phyloP scores from a whole-genome alignment of 2,888 invertebrate genomes.

The Trichogramma evanescens region DNA sequence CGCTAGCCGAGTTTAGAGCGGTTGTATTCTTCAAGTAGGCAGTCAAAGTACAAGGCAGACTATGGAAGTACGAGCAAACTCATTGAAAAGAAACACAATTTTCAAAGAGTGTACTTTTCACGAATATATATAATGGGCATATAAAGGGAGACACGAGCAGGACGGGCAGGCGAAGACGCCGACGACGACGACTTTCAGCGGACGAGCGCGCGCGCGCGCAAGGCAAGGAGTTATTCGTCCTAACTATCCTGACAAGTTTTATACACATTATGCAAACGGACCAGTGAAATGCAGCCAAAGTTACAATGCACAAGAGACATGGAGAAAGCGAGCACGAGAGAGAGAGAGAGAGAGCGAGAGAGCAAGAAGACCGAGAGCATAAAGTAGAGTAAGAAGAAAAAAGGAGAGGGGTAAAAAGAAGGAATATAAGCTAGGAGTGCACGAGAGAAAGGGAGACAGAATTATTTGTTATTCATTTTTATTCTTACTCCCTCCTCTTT shows the following conservation, averaged over 20 bases:
- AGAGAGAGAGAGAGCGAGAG: slow-evolving; percentile 2
- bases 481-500: not conserved
- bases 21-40: slow-evolving; percentile 6
- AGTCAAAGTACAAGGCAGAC: not conserved
- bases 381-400: slow-evolving; percentile 3
- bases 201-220: too few species aligned
- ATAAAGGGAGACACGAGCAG: too few species aligned
- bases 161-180: too few species aligned
- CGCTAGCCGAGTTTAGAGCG: not conserved
- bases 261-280: slow-evolving; percentile 20
- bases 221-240: slow-evolving; percentile 5
- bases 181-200: too few species aligned
- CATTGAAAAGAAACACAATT: slow-evolving; percentile 23
- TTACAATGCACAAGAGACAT: slow-evolving; percentile 5
- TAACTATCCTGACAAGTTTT: slow-evolving; percentile 20
- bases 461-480: slow-evolving; percentile 23
- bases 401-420: not conserved
- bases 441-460: slow-evolving; percentile 1
- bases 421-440: not conserved
- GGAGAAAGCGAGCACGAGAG: not conserved
- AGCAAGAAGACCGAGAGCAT: not conserved
- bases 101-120: slow-evolving; percentile 19
- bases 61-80: slow-evolving; percentile 1
- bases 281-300: slow-evolving; percentile 14
- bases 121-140: too few species aligned